A percentile compares a stretch with the other conserved stretches of the same genome.
These are phyloP conservation scores for Clarias pachynema DNA, from an alignment of 2,797 vertebrate species.

Conservation along the genomic window DNA sequence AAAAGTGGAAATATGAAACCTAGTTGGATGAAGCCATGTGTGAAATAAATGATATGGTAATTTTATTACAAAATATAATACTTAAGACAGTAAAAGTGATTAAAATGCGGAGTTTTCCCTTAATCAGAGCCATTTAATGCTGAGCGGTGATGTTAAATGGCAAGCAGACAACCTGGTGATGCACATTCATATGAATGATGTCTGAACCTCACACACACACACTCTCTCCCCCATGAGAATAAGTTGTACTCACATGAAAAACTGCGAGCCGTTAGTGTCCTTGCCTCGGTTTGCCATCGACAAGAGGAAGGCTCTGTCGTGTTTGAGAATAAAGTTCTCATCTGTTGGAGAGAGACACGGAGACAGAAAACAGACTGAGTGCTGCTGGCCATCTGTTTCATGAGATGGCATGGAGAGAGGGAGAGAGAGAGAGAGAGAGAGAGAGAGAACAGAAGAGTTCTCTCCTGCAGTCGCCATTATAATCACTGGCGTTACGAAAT, in stretches of 20 bases:
- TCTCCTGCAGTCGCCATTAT: conserved; percentile 2
- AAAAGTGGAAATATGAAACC: background rate
- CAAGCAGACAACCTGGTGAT: conserved; percentile 46
- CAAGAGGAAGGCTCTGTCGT: conserved; percentile 97
- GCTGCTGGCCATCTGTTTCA: conserved; percentile 38
- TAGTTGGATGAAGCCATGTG: conserved; percentile 1
- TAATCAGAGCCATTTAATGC: conserved; percentile 50
- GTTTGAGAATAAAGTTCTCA: conserved; percentile 99
- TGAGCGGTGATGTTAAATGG: conserved; percentile 54
- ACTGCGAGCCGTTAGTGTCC: conserved; percentile 98
- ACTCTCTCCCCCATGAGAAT: conserved; percentile 28
- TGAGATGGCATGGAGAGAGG: conserved; percentile 20
- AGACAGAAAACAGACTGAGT: conserved; percentile 45
- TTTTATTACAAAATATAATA: background rate
- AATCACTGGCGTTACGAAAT: background rate
- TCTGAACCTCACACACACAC: conserved; percentile 56
- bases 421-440: background rate
- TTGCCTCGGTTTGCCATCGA: conserved; percentile 99
- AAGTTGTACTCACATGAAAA: conserved; percentile 93
- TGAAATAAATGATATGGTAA: background rate
- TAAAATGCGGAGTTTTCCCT: background rate
- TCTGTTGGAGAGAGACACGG: conserved; percentile 77
- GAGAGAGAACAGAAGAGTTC: background rate
- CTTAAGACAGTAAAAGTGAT: background rate
- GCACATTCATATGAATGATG: conserved; percentile 43